phyloP scores from a whole-genome alignment of 2,888 invertebrate species.

The Diachrysia chrysitis region DNA sequence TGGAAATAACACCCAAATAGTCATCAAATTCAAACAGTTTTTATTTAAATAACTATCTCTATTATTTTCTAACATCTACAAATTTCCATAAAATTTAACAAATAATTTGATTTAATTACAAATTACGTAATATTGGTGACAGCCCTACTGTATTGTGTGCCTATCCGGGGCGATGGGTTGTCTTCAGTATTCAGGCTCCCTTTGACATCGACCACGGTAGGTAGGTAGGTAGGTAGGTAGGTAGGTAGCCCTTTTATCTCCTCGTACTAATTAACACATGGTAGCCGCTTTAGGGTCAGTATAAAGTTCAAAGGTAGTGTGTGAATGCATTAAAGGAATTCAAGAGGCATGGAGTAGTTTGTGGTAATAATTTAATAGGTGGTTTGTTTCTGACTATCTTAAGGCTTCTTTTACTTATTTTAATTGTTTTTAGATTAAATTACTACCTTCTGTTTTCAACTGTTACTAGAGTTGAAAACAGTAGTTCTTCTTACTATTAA shows the following conservation, averaged over 20 bases:
- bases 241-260: slow-evolving; percentile 47
- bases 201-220: slow-evolving; percentile 62
- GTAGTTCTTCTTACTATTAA: too few relatives aligned
- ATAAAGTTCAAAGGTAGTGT: slow-evolving; percentile 29
- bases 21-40: too few relatives aligned
- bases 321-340: not conserved
- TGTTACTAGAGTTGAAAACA: too few relatives aligned
- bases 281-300: slow-evolving; percentile 30
- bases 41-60: too few relatives aligned
- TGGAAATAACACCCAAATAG: too few relatives aligned
- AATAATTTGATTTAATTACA: too few relatives aligned
- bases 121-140: too few relatives aligned
- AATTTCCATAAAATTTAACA: too few relatives aligned
- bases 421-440: too few relatives aligned
- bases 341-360: not conserved
- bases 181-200: slow-evolving; percentile 47
- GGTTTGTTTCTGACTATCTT: not conserved
- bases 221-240: slow-evolving; percentile 27
- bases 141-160: slow-evolving; percentile 25
- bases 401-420: too few relatives aligned
- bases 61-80: too few relatives aligned
- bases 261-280: slow-evolving; percentile 60
- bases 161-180: slow-evolving; percentile 15
- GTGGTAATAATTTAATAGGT: not conserved
- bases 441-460: too few relatives aligned